phyloP scores from a whole-genome alignment of 2,797 vertebrate genomes.

The Poeciliopsis infans region DNA sequence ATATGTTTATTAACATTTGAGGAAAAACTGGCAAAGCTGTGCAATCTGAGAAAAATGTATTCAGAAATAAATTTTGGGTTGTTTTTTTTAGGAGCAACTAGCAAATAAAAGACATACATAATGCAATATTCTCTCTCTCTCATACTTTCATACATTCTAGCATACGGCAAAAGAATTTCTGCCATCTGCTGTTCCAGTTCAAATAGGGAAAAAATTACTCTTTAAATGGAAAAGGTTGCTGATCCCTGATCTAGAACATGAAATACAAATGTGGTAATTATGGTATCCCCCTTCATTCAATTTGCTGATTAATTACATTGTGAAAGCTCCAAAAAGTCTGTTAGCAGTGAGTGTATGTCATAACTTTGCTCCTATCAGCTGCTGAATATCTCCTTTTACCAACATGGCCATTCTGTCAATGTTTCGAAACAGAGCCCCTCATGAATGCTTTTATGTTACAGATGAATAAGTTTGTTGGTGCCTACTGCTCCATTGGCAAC shows the following conservation, averaged over 20 bases:
- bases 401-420: constrained; percentile 15
- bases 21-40: neutral
- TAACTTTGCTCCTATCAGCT: neutral
- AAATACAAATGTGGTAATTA: neutral
- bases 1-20: neutral
- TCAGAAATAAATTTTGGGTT: neutral
- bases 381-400: neutral
- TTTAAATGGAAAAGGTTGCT: neutral
- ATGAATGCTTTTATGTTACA: neutral
- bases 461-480: constrained; percentile 12
- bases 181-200: neutral
- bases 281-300: neutral
- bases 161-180: neutral
- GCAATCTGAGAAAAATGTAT: neutral
- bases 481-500: constrained; percentile 28
- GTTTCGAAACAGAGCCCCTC: constrained; percentile 17
- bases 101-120: neutral
- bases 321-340: neutral
- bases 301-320: neutral
- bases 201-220: neutral
- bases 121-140: neutral
- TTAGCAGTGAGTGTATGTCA: neutral
- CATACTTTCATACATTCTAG: neutral
- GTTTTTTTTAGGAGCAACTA: neutral
- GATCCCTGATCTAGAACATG: neutral